Base-by-base conservation (phyloP, 2,797 vertebrate species). In the Pelochelys cantorii region DNA sequence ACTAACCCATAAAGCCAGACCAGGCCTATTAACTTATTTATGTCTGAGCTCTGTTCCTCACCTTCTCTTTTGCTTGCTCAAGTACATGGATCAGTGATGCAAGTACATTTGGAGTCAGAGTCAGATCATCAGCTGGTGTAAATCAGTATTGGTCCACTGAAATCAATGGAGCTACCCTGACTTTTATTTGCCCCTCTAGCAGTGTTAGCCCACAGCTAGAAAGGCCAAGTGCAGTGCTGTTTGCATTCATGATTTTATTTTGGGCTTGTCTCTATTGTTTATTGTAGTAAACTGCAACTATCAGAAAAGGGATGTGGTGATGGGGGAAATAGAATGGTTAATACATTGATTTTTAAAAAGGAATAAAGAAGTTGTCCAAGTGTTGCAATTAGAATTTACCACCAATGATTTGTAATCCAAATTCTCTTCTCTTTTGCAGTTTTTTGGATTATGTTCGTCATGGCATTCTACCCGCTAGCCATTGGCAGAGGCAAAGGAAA, bases 351-450 rank as follows among this genome's bases (percentile, higher is more conserved):
- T 80, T 94, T 68, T 1, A 13, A 22, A n/a, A 68, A 34, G 86
- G 56, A 5, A 13, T 2, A 2, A 29, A 42, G 23, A 23, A 86
- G 20, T 37, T 75, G 37, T 22, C 23, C 10, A 15, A 89, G 27
- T 65, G 29, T 7, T 23, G 37, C 25, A 78, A 42, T 42, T 75
- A 11, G 3, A 56, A 31, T 37, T 87, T 37, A 14, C 0, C n/a
- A 9, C 0, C 1, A 74, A 79, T 22, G 62, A 25, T 74, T 94
- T 81, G 42, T 83, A 93, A 85, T n/a, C 12, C 23, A 81, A 29
- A 34, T 34, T 79, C 90, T 77, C 25, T 59, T 82, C 65, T 2
- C 83, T 79, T 54, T 57, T 91, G 54, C 68, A 89, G 54, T 86
- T 92, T 79, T 79, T 84, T 27, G 20, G 7, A 88, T 75, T 1